Conservation (phyloP, 2,888 invertebrate genomes). For the Polydrusus tereticollis region DNA sequence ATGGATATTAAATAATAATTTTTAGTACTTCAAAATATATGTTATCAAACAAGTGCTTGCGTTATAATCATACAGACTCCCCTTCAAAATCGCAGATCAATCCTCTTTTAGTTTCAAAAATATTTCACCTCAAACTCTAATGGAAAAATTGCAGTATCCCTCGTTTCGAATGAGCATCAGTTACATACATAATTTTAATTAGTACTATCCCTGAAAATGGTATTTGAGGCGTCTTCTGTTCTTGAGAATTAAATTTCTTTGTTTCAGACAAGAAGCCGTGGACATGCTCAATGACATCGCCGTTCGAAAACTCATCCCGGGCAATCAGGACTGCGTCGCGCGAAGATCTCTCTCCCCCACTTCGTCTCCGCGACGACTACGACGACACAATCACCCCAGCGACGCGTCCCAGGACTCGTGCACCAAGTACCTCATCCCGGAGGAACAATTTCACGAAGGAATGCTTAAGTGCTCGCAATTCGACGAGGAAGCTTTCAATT, state of each 20-base stretch:
- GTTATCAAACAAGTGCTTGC: too few relatives aligned
- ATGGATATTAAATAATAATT: too few relatives aligned
- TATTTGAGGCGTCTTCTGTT: too few relatives aligned
- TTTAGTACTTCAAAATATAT: too few relatives aligned
- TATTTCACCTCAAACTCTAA: too few relatives aligned
- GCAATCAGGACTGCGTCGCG: constrained; percentile 64
- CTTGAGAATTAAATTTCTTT: background rate
- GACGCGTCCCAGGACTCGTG: constrained; percentile 61
- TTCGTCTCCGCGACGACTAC: constrained; percentile 69
- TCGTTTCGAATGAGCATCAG: too few relatives aligned
- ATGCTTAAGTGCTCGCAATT: constrained; percentile 62
- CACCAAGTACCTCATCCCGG: constrained; percentile 60
- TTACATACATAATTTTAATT: too few relatives aligned
- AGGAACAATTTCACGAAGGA: constrained; percentile 68
- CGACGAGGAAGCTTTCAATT: constrained; percentile 65
- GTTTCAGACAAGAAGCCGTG: constrained; percentile 81
- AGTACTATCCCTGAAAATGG: too few relatives aligned
- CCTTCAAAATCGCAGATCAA: too few relatives aligned
- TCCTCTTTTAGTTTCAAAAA: too few relatives aligned
- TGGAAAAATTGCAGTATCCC: too few relatives aligned
- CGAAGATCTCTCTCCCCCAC: constrained; percentile 71
- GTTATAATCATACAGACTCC: too few relatives aligned
- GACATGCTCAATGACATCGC: constrained; percentile 88
- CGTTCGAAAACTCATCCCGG: constrained; percentile 79
- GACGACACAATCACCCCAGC: constrained; percentile 65